Conservation (phyloP, 2,888 invertebrate genomes). For the Exocentrus adspersus region DNA sequence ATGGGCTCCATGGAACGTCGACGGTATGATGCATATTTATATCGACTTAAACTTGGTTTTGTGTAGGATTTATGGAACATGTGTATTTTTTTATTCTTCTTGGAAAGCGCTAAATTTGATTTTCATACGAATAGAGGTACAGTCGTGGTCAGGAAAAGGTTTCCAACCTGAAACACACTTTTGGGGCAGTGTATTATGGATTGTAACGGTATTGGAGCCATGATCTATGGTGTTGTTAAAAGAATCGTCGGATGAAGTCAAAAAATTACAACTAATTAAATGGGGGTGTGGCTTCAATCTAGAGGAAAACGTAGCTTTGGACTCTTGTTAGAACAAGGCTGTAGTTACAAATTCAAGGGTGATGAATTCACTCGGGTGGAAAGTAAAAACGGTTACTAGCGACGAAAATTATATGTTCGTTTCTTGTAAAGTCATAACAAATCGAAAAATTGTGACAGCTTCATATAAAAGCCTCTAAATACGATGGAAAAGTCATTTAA, state of each 20-base stretch:
- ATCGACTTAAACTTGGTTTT: conserved; percentile 10
- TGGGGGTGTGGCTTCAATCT: no score
- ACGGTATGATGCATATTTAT: conserved; percentile 14
- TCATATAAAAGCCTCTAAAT: conserved; percentile 4
- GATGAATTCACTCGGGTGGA: not conserved
- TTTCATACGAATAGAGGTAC: no score
- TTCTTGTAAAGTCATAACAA: not conserved
- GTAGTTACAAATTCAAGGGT: not conserved
- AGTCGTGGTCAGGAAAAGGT: no score
- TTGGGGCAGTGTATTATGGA: no score
- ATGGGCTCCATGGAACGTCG: conserved; percentile 10
- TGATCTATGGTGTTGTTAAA: no score
- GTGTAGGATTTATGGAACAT: not conserved
- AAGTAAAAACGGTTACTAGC: no score
- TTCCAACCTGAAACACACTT: no score
- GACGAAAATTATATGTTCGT: not conserved
- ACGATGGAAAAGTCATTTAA: conserved; percentile 3
- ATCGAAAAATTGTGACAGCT: not conserved
- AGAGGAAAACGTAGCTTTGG: no score
- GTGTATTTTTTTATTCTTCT: not conserved
- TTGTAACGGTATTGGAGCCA: no score
- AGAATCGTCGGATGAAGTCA: no score
- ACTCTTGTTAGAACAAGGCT: no score
- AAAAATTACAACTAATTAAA: no score
- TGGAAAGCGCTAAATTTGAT: not conserved